Percentiles rank a stretch among this genome's conserved stretches.
Evolutionary conservation across 2,113 vertebrate species (phyloP).

Genomic region (Petrocephalus zakoni): DNA sequence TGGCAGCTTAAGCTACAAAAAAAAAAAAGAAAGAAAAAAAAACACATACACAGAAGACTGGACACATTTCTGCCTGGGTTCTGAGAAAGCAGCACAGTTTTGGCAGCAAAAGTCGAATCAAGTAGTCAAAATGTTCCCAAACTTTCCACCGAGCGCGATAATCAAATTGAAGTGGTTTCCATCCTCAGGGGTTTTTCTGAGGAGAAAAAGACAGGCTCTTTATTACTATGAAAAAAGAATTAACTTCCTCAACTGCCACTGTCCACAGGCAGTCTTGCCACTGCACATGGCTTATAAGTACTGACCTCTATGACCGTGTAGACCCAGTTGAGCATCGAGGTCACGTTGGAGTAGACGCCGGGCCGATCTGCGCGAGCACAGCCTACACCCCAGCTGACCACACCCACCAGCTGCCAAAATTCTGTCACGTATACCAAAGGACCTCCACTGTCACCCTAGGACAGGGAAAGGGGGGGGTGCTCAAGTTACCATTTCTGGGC

Average conservation of each 20-base stretch:
- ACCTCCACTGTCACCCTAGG: constrained; percentile 87
- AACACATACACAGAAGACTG: background rate
- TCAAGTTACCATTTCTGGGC: background rate
- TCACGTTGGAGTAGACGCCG: constrained; percentile 75
- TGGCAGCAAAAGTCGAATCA: background rate
- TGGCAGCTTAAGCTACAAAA: background rate
- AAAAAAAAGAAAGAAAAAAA: background rate
- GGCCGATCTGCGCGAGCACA: constrained; percentile 65
- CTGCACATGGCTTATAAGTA: background rate
- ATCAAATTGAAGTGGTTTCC: constrained; percentile 10
- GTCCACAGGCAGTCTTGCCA: background rate
- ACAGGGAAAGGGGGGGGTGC: background rate
- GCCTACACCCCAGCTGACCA: constrained; percentile 87
- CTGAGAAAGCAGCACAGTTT: background rate
- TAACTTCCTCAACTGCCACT: background rate
- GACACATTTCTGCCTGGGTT: background rate
- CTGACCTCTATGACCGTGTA: constrained; percentile 65
- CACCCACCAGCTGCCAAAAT: constrained; percentile 71
- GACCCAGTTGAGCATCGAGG: constrained; percentile 75
- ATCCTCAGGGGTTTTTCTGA: constrained; percentile 47
- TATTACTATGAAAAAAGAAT: background rate
- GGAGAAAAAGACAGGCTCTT: background rate
- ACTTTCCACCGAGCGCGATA: background rate
- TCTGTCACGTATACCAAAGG: constrained; percentile 62
- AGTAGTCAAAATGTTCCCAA: background rate